Evolutionary conservation across 1,140 invertebrate genomes (phyloP).

Genomic region (Listronotus bonariensis): DNA sequence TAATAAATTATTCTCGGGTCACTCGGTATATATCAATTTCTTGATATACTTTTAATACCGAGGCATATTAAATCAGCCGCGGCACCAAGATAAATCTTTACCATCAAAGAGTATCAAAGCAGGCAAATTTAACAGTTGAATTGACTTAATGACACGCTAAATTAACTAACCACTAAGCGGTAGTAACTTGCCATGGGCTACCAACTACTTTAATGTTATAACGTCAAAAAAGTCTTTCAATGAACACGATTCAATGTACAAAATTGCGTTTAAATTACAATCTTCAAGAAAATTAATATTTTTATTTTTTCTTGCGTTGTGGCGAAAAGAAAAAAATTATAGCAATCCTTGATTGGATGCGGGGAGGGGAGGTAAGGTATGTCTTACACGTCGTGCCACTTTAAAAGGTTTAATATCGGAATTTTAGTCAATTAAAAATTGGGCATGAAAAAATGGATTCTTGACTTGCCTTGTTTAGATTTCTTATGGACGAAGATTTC

Average conservation of each 20-base stretch:
- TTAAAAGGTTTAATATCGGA: no score
- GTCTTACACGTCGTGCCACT: no score
- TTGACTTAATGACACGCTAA: constrained; percentile 36
- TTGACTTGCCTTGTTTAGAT: no score
- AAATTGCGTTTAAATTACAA: constrained; percentile 41
- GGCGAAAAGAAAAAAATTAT: no score
- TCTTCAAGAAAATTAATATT: constrained; percentile 31
- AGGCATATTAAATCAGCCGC: neutral
- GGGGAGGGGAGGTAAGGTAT: no score
- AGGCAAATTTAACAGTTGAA: constrained; percentile 37
- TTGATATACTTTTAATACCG: constrained; percentile 16
- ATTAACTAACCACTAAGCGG: constrained; percentile 36
- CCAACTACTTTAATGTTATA: constrained; percentile 23
- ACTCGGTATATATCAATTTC: constrained; percentile 12
- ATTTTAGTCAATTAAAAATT: no score
- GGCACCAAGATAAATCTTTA: constrained; percentile 27
- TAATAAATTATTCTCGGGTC: no score
- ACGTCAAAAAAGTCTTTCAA: constrained; percentile 24
- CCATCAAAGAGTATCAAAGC: constrained; percentile 30
- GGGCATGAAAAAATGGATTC: no score
- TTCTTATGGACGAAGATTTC: no score
- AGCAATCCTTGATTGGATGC: no score
- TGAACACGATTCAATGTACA: constrained; percentile 29
- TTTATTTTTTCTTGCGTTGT: constrained; percentile 5
- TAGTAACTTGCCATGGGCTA: constrained; percentile 29